Base-by-base conservation (phyloP, 2,888 invertebrate species). In the Leptogaster cylindrica region DNA sequence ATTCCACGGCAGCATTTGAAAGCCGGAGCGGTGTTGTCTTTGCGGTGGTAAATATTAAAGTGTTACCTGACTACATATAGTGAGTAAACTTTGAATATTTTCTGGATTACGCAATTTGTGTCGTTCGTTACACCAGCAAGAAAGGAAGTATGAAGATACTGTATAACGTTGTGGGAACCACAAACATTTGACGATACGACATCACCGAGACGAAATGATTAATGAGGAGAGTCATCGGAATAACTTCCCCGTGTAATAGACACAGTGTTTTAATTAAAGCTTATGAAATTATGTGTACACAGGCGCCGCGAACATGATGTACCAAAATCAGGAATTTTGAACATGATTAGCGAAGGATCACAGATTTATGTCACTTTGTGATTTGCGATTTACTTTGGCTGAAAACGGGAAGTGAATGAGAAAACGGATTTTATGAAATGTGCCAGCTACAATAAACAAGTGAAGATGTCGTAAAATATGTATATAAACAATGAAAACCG, bases 21-120 rank as follows among this genome's bases (percentile, higher is more conserved):
- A 46, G 18, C 46, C 46, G 14, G 46, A n/a, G 46, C 18, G 14
- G 46, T n/a, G 4, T n/a, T 55, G 55, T 55, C n/a, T 52, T 52
- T 39, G 36, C 39, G 36, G 25, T 36, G 39, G 20, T 55, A 41
- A 55, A 55, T 55, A 39, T 55, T 23, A 55, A 55, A 55, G 55
- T 55, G 36, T 55, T 55, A 39, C 23, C 23, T 36, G n/a, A 31
- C 36, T 36, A 36, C 20, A 20, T 55, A 55, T 33, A 39, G 12
- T 23, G 36, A 36, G 55, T 55, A 55, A 55, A 55, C 55, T 55
- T 55, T 55, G 55, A 31, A 55, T 55, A 55, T 55, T 55, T 55
- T 55, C 55, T 33, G 55, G 55, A 55, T 55, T 55, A 36, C 36
- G 39, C 39, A 36, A 55, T 39, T 55, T n/a, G n/a, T 20, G 39